Conservation (phyloP, 2,113 vertebrate genomes). For the Tupaia tana region DNA sequence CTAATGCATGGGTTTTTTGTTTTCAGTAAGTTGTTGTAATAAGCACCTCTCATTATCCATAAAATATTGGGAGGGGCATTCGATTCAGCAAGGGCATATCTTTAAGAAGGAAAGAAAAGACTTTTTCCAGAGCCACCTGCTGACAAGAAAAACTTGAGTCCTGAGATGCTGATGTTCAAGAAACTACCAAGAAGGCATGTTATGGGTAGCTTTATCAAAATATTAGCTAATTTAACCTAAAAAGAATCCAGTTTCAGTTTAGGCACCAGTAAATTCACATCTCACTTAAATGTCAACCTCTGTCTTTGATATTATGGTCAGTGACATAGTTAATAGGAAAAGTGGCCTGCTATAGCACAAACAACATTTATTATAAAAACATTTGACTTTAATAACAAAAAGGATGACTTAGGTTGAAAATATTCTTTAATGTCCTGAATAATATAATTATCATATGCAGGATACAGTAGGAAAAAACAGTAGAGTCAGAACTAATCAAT, state of each 20-base stretch:
- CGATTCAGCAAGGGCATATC: neutral
- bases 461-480: neutral
- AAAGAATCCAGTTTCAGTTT: constrained; percentile 47
- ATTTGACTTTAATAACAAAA: constrained; percentile 18
- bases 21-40: neutral
- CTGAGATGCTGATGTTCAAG: too few relatives aligned
- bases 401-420: constrained; percentile 30
- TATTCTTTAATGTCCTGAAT: constrained; percentile 15
- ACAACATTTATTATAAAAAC: constrained; percentile 35
- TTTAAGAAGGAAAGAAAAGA: neutral
- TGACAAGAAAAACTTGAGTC: neutral
- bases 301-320: constrained; percentile 44
- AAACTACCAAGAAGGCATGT: neutral
- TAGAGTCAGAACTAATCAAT: neutral
- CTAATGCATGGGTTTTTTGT: constrained; percentile 51
- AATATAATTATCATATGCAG: neutral
- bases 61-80: neutral
- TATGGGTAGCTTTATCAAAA: neutral
- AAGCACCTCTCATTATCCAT: constrained; percentile 30
- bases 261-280: neutral
- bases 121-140: neutral
- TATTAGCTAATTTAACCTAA: constrained; percentile 49
- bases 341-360: constrained; percentile 55
- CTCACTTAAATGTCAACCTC: constrained; percentile 37
- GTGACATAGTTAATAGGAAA: constrained; percentile 70